Conservation (phyloP, 2,797 vertebrate species). For the Neosalanx taihuensis region DNA sequence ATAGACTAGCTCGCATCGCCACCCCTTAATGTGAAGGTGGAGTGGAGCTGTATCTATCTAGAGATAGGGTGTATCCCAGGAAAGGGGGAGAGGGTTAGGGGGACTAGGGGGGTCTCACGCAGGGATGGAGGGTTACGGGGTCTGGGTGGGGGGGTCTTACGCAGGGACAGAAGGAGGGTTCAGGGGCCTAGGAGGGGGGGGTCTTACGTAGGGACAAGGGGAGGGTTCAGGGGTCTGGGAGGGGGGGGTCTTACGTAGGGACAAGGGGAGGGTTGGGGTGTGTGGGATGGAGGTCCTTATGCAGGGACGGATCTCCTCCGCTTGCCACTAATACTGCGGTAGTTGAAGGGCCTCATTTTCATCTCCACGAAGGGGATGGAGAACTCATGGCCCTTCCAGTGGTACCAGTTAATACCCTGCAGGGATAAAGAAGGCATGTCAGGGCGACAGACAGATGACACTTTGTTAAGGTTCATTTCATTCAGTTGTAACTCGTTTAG, state of each 20-base stretch:
- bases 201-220: slow-evolving; percentile 68
- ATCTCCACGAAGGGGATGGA: slow-evolving; percentile 99
- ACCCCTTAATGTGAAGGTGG: slow-evolving; percentile 74
- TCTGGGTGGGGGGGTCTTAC: slow-evolving; percentile 60
- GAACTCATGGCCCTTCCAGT: slow-evolving; percentile 99
- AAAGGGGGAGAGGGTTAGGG: slow-evolving; percentile 15
- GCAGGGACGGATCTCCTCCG: slow-evolving; percentile 83
- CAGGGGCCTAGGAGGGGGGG: slow-evolving; percentile 9
- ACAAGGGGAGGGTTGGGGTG: slow-evolving; percentile 31
- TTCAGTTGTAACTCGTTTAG: too few species aligned
- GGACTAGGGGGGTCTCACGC: slow-evolving; percentile 49
- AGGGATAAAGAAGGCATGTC: slow-evolving; percentile 21
- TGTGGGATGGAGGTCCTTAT: slow-evolving; percentile 54
- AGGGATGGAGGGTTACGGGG: slow-evolving; percentile 1
- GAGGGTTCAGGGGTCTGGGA: slow-evolving; percentile 29
- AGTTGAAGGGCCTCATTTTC: slow-evolving; percentile 96
- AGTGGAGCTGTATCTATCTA: neutral
- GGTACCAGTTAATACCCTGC: slow-evolving; percentile 99
- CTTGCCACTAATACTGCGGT: slow-evolving; percentile 82
- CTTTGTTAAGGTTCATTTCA: too few species aligned
- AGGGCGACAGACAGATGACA: neutral
- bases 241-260: slow-evolving; percentile 50
- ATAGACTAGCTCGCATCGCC: slow-evolving; percentile 61
- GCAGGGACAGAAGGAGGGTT: slow-evolving; percentile 68
- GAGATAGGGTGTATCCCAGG: slow-evolving; percentile 19